Base-by-base conservation (phyloP, 2,797 vertebrate species). In the Sebastes taczanowskii region DNA sequence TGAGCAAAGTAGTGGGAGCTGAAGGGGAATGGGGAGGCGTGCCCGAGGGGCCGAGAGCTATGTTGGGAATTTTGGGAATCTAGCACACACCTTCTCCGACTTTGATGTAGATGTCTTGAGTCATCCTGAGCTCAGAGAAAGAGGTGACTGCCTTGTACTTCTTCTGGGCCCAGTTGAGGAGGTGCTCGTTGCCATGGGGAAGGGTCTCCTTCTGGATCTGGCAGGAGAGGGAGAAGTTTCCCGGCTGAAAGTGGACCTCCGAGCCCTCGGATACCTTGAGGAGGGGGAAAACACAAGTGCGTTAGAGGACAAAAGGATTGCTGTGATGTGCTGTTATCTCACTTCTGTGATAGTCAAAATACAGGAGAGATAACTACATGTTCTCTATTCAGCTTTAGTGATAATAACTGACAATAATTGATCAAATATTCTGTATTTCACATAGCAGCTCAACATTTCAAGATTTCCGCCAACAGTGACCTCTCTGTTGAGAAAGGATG, bases 31-130 rank as follows among this genome's bases (percentile, higher is more conserved):
- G 20, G 32, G 76, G 79, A 78, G 85, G 53, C 11, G 29, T 62
- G 89, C 83, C 78, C 75, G 34, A 25, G 77, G 77, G 74, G 86
- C 82, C 62, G 4, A 11, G 61, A 89, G 89, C 80, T 86, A 85
- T 86, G 78, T 86, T 86, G 82, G 83, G 78, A 86, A 81, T 86
- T 79, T 86, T 32, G 55, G 66, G 77, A 86, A 88, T 90, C 73
- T 58, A 35, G 62, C 60, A 84, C 93, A 88, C 93, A 99, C 99
- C 99, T 97, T 99, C 99, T 90, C 99, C 99, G 66, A 99, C 98
- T 97, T 99, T 99, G 95, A 99, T 97, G 88, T 97, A 97, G 94
- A 99, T 94, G 74, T 98, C 97, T 83, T 95, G 96, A 74, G 98
- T 96, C 93, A 97, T 95, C 95, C 96, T 97, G 87, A 99, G 95